Conservation (phyloP, 2,113 vertebrate genomes). For the Trematomus loennbergii region DNA sequence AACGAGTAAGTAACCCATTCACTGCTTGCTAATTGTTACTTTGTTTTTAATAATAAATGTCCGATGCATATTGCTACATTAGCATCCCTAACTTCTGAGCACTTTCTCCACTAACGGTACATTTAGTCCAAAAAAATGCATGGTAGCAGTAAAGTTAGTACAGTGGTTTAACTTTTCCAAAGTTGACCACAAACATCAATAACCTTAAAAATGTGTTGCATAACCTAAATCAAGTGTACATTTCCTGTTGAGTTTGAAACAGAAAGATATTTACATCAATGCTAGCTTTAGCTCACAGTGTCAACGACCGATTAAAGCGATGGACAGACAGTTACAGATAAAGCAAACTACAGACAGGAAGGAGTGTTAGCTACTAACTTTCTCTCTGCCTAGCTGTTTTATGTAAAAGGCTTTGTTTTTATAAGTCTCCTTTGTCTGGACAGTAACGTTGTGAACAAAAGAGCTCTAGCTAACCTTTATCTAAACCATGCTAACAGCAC, state of each 20-base stretch:
- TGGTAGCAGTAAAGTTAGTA: neutral
- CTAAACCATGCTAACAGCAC: neutral
- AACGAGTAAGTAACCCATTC: constrained; percentile 31
- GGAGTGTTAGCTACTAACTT: neutral
- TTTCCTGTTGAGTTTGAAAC: neutral
- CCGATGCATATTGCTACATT: neutral
- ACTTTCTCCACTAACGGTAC: neutral
- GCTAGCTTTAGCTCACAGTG: neutral
- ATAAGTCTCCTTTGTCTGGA: constrained; percentile 11
- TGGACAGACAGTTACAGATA: neutral
- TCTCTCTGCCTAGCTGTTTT: neutral
- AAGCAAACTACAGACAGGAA: neutral
- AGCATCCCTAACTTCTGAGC: neutral
- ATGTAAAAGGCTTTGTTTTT: neutral
- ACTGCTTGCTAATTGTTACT: neutral
- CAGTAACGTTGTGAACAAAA: constrained; percentile 12
- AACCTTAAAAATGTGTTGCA: neutral
- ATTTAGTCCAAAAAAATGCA: neutral
- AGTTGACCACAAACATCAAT: neutral
- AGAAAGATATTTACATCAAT: neutral
- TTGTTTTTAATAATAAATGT: rapidly evolving
- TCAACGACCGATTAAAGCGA: neutral
- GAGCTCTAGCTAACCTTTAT: neutral
- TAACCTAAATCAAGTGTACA: neutral
- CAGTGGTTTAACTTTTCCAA: neutral